Conservation (phyloP, 2,113 vertebrate genomes). For the Ictalurus furcatus region DNA sequence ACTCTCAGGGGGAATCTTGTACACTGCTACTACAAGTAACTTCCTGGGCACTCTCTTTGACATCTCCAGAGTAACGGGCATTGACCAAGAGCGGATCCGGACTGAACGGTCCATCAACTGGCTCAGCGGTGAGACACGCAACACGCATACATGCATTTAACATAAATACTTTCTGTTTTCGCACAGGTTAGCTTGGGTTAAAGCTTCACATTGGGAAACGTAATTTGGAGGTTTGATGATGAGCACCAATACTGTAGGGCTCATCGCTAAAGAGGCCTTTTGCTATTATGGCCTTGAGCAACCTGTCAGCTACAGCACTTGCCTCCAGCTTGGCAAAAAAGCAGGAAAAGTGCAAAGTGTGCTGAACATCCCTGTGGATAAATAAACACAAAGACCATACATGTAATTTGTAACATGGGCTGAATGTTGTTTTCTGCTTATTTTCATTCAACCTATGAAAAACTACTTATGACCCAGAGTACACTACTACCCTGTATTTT, state of each 20-base stretch:
- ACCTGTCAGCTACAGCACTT: not conserved
- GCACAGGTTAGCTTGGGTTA: not conserved
- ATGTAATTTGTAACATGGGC: not conserved
- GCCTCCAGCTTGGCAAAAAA: not conserved
- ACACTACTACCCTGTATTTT: not conserved
- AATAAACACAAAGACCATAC: not conserved
- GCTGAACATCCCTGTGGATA: not conserved
- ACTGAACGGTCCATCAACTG: conserved; percentile 81
- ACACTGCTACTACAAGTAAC: conserved; percentile 84
- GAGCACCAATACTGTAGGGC: not conserved
- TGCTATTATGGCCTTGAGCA: not conserved
- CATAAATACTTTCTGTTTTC: not conserved
- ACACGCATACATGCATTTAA: not conserved
- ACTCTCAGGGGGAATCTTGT: conserved; percentile 75
- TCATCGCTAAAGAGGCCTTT: not conserved
- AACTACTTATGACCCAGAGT: not conserved
- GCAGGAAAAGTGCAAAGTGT: not conserved
- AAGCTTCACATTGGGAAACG: not conserved
- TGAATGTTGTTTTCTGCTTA: not conserved
- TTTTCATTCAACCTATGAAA: not conserved
- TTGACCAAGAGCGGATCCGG: conserved; percentile 77
- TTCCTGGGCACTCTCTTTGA: conserved; percentile 84
- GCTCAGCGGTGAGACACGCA: conserved; percentile 78
- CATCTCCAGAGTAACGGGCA: conserved; percentile 81
- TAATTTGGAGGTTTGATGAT: not conserved